A percentile compares a stretch with the other conserved stretches of the same genome.
Evolutionary conservation across 2,888 invertebrate genomes (phyloP).

Genomic region (Meiosimyza decipiens): DNA sequence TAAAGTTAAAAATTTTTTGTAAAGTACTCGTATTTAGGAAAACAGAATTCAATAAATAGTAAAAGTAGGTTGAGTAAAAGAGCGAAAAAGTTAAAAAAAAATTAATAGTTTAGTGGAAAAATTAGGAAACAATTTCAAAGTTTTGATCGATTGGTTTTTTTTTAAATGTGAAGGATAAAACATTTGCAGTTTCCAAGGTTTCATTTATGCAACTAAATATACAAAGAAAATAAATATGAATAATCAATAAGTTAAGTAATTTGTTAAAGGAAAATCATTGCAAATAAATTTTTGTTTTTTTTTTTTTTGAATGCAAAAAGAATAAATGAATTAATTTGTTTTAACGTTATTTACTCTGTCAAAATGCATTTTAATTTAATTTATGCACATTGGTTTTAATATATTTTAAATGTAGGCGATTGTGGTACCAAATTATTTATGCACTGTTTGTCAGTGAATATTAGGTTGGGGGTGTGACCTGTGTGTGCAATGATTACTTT

Average conservation of each 20-base stretch:
- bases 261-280: not conserved
- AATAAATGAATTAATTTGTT: constrained; percentile 4
- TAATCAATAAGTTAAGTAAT: constrained; percentile 21
- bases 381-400: not conserved
- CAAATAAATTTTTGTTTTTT: not conserved
- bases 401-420: not conserved
- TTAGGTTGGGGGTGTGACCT: not conserved
- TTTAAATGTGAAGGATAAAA: no score
- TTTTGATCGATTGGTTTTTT: not conserved
- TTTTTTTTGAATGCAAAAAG: constrained; percentile 3
- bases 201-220: constrained; percentile 31
- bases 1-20: constrained; percentile 6
- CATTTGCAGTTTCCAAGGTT: not conserved
- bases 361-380: not conserved
- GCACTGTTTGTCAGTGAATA: not conserved
- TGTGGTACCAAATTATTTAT: not conserved
- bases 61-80: not conserved
- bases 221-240: constrained; percentile 17
- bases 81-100: not conserved
- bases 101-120: constrained; percentile 10
- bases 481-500: constrained; percentile 27
- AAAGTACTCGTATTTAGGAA: not conserved
- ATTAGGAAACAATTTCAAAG: not conserved
- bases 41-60: constrained; percentile 23
- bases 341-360: not conserved